A percentile compares a stretch with the other conserved stretches of the same genome.
These are phyloP conservation scores for Microctenopoma steveboyesi DNA, from an alignment of 2,797 vertebrate species.

Conservation along the genomic window DNA sequence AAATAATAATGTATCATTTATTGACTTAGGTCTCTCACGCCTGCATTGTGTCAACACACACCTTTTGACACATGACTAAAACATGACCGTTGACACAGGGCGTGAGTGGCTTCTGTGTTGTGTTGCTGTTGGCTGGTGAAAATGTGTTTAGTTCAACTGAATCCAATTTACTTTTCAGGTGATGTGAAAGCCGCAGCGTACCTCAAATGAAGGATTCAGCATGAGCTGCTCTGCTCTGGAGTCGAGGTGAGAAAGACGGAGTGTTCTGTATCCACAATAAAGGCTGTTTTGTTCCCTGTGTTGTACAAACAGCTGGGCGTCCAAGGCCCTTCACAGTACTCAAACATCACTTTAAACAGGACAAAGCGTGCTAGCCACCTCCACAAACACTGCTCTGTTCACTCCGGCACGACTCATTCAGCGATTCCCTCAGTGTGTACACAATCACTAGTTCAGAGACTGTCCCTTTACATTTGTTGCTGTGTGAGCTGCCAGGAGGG, in stretches of 20 bases:
- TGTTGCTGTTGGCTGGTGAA: no score
- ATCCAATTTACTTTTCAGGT: no score
- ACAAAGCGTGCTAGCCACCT: conserved; percentile 45
- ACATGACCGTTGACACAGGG: no score
- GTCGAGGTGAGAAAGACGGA: conserved; percentile 23
- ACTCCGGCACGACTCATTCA: conserved; percentile 32
- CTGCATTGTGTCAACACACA: no score
- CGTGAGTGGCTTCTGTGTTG: no score
- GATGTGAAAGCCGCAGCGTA: no score
- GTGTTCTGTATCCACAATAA: conserved; percentile 21
- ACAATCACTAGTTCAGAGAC: conserved; percentile 32
- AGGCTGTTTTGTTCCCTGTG: conserved; percentile 52
- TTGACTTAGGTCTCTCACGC: no score
- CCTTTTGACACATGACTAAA: no score
- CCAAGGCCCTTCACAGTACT: conserved; percentile 18
- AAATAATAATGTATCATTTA: no score
- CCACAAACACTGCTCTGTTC: conserved; percentile 38
- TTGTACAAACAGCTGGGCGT: conserved; percentile 42
- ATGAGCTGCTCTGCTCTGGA: not conserved
- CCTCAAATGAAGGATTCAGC: no score
- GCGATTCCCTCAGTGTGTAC: conserved; percentile 42
- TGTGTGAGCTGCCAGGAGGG: conserved; percentile 19
- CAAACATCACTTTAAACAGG: conserved; percentile 26
- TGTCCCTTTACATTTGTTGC: conserved; percentile 29
- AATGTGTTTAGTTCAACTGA: no score